Evolutionary conservation across 1,140 invertebrate genomes (phyloP).

Genomic region (Drosophila erecta): DNA sequence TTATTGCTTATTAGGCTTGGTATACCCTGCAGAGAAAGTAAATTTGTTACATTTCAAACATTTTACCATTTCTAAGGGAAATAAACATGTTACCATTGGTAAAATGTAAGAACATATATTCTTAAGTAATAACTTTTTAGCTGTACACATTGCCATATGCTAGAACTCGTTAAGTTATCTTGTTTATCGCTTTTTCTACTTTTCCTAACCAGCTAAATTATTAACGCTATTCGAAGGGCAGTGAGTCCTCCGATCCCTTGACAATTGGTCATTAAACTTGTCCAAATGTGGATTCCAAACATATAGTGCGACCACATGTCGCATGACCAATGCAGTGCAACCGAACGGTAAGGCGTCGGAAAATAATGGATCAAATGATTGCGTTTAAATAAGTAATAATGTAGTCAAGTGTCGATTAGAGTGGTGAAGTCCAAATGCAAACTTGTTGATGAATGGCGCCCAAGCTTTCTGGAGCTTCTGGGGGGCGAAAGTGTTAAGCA

Average conservation of each 20-base stretch:
- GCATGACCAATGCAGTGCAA: conserved; percentile 52
- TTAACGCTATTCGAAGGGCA: background rate
- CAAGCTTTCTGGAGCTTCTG: background rate
- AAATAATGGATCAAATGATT: conserved; percentile 41
- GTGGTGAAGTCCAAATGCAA: conserved; percentile 9
- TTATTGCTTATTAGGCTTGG: background rate
- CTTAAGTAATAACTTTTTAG: background rate
- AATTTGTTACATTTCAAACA: background rate
- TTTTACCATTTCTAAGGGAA: background rate
- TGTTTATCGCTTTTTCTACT: background rate
- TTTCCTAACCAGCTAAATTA: background rate
- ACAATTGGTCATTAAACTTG: conserved; percentile 33
- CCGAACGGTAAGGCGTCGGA: conserved; percentile 9
- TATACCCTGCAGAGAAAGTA: background rate
- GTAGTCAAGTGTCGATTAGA: conserved; percentile 21
- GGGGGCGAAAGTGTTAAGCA: conserved; percentile 50
- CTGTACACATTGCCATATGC: background rate
- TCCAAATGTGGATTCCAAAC: background rate
- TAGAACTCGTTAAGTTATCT: background rate
- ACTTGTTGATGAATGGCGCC: conserved; percentile 65
- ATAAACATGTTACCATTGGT: too few relatives aligned
- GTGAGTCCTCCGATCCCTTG: conserved; percentile 10
- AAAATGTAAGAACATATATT: background rate
- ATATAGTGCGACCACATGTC: conserved; percentile 30
- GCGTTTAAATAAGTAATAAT: conserved; percentile 61